phyloP scores from a whole-genome alignment of 2,113 vertebrate species.

The Eubucco bourcierii region DNA sequence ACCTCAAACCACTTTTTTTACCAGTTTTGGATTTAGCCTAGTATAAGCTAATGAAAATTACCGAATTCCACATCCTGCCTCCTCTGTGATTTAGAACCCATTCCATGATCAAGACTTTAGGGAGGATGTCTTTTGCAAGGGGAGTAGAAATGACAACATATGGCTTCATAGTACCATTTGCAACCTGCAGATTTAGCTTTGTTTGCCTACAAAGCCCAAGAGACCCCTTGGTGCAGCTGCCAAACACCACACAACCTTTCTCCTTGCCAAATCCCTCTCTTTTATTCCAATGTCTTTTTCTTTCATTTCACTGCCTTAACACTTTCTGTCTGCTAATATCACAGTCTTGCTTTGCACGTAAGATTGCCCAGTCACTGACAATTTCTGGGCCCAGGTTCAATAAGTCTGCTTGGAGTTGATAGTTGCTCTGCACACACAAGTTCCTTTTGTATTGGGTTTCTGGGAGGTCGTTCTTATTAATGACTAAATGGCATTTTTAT shows the following conservation, averaged over 20 bases:
- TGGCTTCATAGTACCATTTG: background rate
- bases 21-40: background rate
- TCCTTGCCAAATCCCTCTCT: background rate
- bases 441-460: background rate
- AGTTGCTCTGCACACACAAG: background rate
- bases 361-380: background rate
- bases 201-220: background rate
- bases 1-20: background rate
- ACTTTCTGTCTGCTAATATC: background rate
- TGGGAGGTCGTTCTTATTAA: background rate
- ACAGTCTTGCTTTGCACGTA: background rate
- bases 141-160: background rate
- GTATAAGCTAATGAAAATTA: constrained; percentile 10
- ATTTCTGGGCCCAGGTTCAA: constrained; percentile 22
- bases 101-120: background rate
- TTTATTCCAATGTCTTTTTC: background rate
- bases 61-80: background rate
- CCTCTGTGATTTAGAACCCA: constrained; percentile 25
- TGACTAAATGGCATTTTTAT: background rate
- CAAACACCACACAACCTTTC: background rate
- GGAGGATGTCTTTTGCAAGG: background rate
- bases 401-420: background rate
- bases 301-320: background rate
- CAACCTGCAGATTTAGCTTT: background rate
- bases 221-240: background rate